Conservation (phyloP, 1,140 invertebrate genomes). For the Pinna nobilis region DNA sequence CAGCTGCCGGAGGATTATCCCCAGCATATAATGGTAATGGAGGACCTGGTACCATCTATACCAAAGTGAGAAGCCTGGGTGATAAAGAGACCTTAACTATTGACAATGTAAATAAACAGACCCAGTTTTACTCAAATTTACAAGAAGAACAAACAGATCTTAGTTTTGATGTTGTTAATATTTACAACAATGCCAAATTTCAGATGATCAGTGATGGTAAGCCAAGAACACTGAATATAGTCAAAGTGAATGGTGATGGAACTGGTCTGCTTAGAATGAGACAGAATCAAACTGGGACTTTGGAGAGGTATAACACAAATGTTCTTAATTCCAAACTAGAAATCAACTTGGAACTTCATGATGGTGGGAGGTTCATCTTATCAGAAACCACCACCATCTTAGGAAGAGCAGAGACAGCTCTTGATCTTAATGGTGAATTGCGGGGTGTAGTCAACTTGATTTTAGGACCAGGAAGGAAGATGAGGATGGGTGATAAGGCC, state of each 20-base stretch:
- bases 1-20: conserved; percentile 53
- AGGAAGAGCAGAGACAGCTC: conserved; percentile 51
- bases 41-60: conserved; percentile 62
- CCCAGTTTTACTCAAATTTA: conserved; percentile 53
- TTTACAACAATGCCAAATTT: conserved; percentile 60
- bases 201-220: conserved; percentile 52
- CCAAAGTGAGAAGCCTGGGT: conserved; percentile 35
- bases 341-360: conserved; percentile 61
- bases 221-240: conserved; percentile 53
- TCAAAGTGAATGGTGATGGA: conserved; percentile 61
- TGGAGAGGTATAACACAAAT: conserved; percentile 50
- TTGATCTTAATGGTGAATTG: conserved; percentile 60
- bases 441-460: conserved; percentile 60
- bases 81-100: conserved; percentile 53
- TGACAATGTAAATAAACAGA: conserved; percentile 60
- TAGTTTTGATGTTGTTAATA: conserved; percentile 54
- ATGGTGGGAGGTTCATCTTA: conserved; percentile 62
- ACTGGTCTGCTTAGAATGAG: conserved; percentile 60
- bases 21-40: conserved; percentile 48
- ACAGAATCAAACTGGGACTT: conserved; percentile 54
- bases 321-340: conserved; percentile 58
- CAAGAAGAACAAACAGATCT: conserved; percentile 50
- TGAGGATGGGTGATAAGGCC: conserved; percentile 56
- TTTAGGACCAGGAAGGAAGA: conserved; percentile 51
- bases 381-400: conserved; percentile 61